phyloP scores from a whole-genome alignment of 2,888 invertebrate genomes.

The Erebia ligea region DNA sequence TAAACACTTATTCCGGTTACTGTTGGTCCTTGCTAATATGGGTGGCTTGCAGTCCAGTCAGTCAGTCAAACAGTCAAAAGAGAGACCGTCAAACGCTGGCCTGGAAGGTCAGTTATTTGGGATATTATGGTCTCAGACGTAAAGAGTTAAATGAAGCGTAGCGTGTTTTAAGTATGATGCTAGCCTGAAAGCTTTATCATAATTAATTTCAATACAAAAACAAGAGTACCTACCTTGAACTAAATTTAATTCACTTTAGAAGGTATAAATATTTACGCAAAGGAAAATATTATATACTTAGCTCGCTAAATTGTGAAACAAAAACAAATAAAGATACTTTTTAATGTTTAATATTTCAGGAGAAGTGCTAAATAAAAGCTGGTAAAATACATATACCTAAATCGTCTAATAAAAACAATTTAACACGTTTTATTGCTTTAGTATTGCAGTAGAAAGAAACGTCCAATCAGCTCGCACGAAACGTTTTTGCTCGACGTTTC shows the following conservation, averaged over 20 bases:
- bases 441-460: background rate
- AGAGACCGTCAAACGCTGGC: no score
- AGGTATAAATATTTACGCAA: constrained; percentile 3
- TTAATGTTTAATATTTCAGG: background rate
- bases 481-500: no score
- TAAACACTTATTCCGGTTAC: no score
- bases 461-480: no score
- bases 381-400: background rate
- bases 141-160: no score
- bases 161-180: background rate
- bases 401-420: no score
- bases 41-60: no score
- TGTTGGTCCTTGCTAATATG: no score
- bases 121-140: no score
- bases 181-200: background rate
- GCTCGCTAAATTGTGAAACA: constrained; percentile 7
- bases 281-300: background rate
- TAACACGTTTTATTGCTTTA: background rate
- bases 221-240: background rate
- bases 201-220: background rate
- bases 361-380: background rate
- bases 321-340: constrained; percentile 5
- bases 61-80: no score
- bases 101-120: no score
- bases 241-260: background rate